phyloP scores from a whole-genome alignment of 2,888 invertebrate genomes.

The Brassicogethes aeneus region DNA sequence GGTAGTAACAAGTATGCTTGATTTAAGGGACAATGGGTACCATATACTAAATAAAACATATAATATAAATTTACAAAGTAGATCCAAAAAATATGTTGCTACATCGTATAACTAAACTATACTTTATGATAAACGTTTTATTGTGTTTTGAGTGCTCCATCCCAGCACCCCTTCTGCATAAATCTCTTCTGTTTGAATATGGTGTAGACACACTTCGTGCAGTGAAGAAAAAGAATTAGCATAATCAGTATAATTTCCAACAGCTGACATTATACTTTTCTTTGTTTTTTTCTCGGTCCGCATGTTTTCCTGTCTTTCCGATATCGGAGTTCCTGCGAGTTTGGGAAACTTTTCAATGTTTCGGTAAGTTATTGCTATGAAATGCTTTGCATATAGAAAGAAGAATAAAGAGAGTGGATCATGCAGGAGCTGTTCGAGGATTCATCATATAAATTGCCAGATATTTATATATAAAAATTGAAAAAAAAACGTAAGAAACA shows the following conservation, averaged over 20 bases:
- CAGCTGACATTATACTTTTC: slow-evolving; percentile 48
- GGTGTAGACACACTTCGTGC: slow-evolving; percentile 34
- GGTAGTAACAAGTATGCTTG: too few relatives aligned
- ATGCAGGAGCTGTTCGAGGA: slow-evolving; percentile 15
- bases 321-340: slow-evolving; percentile 14
- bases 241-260: slow-evolving; percentile 55
- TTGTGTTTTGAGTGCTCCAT: too few relatives aligned
- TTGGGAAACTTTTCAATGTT: slow-evolving; percentile 41
- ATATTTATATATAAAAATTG: too few relatives aligned
- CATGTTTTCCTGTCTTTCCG: slow-evolving; percentile 23
- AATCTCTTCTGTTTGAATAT: slow-evolving; percentile 31
- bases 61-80: too few relatives aligned
- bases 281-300: slow-evolving; percentile 16
- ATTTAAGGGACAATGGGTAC: too few relatives aligned
- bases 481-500: too few relatives aligned
- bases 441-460: too few relatives aligned
- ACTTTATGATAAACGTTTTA: too few relatives aligned
- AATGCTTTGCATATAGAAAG: slow-evolving; percentile 43
- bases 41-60: too few relatives aligned
- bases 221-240: slow-evolving; percentile 49
- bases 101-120: too few relatives aligned
- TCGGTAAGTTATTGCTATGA: slow-evolving; percentile 40
- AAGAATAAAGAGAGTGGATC: slow-evolving; percentile 17
- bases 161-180: slow-evolving; percentile 21
- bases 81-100: too few relatives aligned